Conservation (phyloP, 2,888 invertebrate species). For the Drosophila paranaensis region DNA sequence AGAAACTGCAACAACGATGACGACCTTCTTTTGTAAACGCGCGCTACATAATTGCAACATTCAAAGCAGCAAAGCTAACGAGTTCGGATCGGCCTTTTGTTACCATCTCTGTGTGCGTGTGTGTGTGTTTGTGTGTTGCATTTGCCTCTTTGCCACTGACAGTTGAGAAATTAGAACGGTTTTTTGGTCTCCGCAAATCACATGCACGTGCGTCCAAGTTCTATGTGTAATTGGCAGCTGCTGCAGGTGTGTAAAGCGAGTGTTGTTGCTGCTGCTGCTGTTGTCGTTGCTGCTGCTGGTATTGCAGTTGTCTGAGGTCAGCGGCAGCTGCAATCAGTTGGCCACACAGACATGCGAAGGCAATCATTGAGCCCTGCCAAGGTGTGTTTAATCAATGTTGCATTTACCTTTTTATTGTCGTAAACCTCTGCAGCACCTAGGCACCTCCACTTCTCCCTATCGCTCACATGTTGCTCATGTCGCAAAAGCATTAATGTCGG, state of each 20-base stretch:
- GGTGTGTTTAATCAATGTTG: constrained; percentile 56
- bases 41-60: constrained; percentile 76
- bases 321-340: constrained; percentile 50
- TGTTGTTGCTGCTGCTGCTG: constrained; percentile 31
- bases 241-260: constrained; percentile 53
- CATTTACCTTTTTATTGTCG: constrained; percentile 28
- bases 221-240: constrained; percentile 59
- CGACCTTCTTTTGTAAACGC: constrained; percentile 76
- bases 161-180: constrained; percentile 80
- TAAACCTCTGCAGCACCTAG: neutral
- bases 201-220: constrained; percentile 69
- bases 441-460: neutral
- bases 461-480: constrained; percentile 43
- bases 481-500: constrained; percentile 47
- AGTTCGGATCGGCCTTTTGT: constrained; percentile 51
- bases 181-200: constrained; percentile 69
- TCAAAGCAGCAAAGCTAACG: constrained; percentile 64
- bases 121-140: constrained; percentile 16
- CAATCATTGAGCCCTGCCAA: constrained; percentile 34
- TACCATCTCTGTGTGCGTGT: constrained; percentile 9
- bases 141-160: constrained; percentile 71
- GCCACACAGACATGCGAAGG: constrained; percentile 39
- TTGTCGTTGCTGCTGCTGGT: constrained; percentile 25
- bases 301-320: constrained; percentile 57
- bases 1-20: constrained; percentile 36